A percentile compares a stretch with the other conserved stretches of the same genome.
These are phyloP conservation scores for Cryptoblepharus egeriae DNA, from an alignment of 2,797 vertebrate species.

Conservation along the genomic window DNA sequence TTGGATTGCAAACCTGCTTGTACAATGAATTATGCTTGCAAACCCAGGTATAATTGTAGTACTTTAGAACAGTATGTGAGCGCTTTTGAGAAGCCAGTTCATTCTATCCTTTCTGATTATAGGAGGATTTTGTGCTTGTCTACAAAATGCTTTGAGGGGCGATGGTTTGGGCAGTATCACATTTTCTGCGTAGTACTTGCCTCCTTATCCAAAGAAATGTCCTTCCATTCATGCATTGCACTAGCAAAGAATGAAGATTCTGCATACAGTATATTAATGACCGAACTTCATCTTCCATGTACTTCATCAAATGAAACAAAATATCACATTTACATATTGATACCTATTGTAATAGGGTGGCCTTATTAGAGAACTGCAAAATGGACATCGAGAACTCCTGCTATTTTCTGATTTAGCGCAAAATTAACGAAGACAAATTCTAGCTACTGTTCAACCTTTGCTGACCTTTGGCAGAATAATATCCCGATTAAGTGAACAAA, in stretches of 20 bases:
- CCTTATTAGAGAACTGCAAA: neutral
- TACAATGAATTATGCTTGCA: no score
- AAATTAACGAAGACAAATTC: neutral
- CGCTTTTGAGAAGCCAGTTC: no score
- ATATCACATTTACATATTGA: neutral
- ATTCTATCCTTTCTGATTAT: no score
- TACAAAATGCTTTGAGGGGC: no score
- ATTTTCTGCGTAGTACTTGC: neutral
- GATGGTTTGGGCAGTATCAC: neutral
- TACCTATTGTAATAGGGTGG: slow-evolving; percentile 1
- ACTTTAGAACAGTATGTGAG: no score
- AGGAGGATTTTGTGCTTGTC: no score
- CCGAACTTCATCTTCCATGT: neutral
- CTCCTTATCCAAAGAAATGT: neutral
- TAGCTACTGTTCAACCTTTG: neutral
- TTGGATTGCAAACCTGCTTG: no score
- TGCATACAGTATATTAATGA: neutral
- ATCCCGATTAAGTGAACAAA: slow-evolving; percentile 4
- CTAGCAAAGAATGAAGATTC: neutral
- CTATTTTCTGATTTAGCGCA: slow-evolving; percentile 3
- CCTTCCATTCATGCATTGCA: neutral
- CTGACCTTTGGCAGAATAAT: neutral
- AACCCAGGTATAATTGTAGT: no score
- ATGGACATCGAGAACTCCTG: neutral
- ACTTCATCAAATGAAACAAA: neutral